Base-by-base conservation (phyloP, 2,113 vertebrate species). In the Ursus arctos region DNA sequence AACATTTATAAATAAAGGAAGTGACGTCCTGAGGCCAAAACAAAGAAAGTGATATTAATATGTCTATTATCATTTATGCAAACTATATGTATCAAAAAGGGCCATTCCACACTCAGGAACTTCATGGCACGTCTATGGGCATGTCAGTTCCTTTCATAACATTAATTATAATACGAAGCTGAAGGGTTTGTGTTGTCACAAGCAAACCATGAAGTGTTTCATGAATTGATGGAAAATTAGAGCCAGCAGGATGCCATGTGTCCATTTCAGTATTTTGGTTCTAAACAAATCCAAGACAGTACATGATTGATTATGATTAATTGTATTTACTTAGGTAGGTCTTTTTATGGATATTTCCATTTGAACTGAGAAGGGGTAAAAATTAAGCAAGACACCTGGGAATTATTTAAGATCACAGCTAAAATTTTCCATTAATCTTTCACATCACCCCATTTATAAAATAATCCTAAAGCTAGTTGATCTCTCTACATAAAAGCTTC, bases 251-350 rank as follows among this genome's bases (percentile, higher is more conserved):
- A 97, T 96, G 71, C 95, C 86, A 65, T 98, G 97, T 98, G 97
- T 98, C 97, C 97, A 96, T 97, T 98, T 97, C 95, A 96, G 95
- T 97, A 91, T 97, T 98, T 98, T 98, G 92, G 93, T 98, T 98
- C 93, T 96, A 95, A 97, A 96, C 96, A 98, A 98, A 98, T 92
- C 63, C 80, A 97, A 97, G 97, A 97, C 96, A 95, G 67, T 95
- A 87, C 96, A 88, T 98, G 97, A 98, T 98, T 98, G 98, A 98
- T 98, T 97, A 97, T 94, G 86, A 99, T 99, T 98, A 98, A 98
- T 96, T 88, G 4, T 95, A 93, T 97, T 97, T 97, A 95, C 86
- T 94, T 84, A 79, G 3, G 57, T 80, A 69, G 33, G 36, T 94
- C 51, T 89, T 91, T 88, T 69, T 95, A 63, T 97, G 79, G 49